These are phyloP conservation scores for Daboia siamensis DNA, from an alignment of 2,113 vertebrate species.

Conservation along the genomic window DNA sequence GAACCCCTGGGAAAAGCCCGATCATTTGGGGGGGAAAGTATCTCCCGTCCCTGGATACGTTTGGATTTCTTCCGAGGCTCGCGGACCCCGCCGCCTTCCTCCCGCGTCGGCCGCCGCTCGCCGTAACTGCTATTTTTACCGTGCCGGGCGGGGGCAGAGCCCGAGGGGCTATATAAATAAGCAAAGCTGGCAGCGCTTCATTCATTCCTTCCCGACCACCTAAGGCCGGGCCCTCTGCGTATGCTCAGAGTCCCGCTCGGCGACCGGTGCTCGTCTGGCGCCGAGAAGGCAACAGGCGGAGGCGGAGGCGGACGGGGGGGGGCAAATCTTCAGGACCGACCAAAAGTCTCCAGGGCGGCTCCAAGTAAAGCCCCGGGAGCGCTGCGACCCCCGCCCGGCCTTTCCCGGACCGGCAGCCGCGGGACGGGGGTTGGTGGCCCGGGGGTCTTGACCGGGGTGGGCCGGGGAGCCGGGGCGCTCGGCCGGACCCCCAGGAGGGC, in stretches of 20 bases:
- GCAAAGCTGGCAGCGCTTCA: not conserved
- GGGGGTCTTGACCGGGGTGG: not conserved
- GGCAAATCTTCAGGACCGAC: not conserved
- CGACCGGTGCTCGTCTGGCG: too few relatives aligned
- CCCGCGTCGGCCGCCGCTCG: too few relatives aligned
- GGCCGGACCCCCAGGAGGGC: not conserved
- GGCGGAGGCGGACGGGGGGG: too few relatives aligned
- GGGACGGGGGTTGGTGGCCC: not conserved
- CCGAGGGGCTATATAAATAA: not conserved
- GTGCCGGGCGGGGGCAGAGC: too few relatives aligned
- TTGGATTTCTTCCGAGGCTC: not conserved
- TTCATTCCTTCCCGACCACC: not conserved
- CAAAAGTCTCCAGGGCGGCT: too few relatives aligned
- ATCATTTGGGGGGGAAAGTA: not conserved
- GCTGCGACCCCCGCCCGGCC: not conserved
- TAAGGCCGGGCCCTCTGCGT: not conserved
- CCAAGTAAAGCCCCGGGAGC: too few relatives aligned
- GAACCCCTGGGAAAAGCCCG: too few relatives aligned
- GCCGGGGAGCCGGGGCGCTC: too few relatives aligned
- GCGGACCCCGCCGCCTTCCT: too few relatives aligned
- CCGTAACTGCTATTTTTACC: not conserved
- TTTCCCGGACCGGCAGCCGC: too few relatives aligned
- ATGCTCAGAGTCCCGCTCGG: not conserved
- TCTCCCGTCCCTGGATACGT: not conserved
- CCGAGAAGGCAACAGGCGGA: too few relatives aligned